These are phyloP conservation scores for Steinernema feltiae DNA, from an alignment of 1,140 invertebrate species.

Conservation along the genomic window DNA sequence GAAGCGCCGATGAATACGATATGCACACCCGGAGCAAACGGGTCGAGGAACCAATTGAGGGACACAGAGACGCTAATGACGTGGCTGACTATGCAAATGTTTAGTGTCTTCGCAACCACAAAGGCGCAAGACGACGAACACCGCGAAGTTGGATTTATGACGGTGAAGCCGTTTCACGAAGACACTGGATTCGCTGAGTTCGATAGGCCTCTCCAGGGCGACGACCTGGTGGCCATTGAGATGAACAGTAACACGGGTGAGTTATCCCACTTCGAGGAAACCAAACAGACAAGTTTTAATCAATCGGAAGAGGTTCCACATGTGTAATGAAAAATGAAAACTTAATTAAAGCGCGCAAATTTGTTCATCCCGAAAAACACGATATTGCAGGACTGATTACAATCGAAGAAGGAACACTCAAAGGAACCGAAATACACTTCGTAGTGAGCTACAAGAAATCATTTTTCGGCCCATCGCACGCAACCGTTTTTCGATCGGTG, in stretches of 20 bases:
- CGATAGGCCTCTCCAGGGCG: constrained; percentile 33
- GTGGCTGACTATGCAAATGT: constrained; percentile 20
- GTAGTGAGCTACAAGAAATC: constrained; percentile 37
- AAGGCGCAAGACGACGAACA: constrained; percentile 39
- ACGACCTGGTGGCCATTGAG: constrained; percentile 50
- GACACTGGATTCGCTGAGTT: constrained; percentile 47
- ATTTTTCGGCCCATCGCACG: constrained; percentile 19
- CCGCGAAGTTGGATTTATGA: constrained; percentile 49
- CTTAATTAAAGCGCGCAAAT: not conserved
- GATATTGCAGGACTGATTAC: constrained; percentile 45
- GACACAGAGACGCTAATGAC: not conserved
- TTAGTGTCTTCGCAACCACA: constrained; percentile 33
- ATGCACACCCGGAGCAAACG: not conserved
- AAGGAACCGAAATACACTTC: constrained; percentile 30
- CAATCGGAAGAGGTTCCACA: too few relatives aligned
- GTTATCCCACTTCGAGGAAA: not conserved
- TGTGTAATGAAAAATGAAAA: too few relatives aligned
- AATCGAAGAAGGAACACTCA: constrained; percentile 49
- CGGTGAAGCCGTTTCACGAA: constrained; percentile 46
- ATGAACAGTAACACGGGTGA: constrained; percentile 47
- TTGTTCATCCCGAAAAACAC: not conserved
- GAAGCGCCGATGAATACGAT: not conserved
- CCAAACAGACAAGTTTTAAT: too few relatives aligned
- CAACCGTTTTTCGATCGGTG: not conserved
- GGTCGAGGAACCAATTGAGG: not conserved